A percentile compares a stretch with the other conserved stretches of the same genome.
Evolutionary conservation across 64 coral and sea anemone genomes (phyloP).

Genomic region (Actinia tenebrosa): DNA sequence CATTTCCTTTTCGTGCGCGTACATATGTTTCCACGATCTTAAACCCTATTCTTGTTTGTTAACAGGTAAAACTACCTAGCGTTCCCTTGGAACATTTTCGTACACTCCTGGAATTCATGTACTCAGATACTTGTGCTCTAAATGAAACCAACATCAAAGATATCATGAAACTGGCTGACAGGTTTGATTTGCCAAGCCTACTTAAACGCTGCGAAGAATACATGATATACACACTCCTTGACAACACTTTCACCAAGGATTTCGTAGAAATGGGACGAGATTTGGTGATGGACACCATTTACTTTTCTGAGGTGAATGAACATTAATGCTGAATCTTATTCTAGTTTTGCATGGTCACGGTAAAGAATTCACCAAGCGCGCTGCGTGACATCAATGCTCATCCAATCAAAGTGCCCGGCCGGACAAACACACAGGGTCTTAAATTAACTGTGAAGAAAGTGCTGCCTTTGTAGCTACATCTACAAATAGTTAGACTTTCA

Average conservation of each 20-base stretch:
- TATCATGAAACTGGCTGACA: neutral
- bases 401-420: no score
- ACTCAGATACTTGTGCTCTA: slow-evolving; percentile 1
- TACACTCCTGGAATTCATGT: neutral
- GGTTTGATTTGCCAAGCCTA: neutral
- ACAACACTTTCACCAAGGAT: neutral
- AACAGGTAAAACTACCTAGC: neutral
- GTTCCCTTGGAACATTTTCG: slow-evolving; percentile 19
- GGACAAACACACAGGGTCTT: no score
- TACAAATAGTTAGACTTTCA: no score
- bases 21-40: no score
- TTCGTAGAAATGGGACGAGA: neutral
- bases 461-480: no score
- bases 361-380: no score
- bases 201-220: neutral
- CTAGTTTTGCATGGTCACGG: no score
- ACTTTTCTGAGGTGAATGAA: neutral
- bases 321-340: neutral
- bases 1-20: no score
- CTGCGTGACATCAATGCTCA: no score
- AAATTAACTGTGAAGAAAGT: no score
- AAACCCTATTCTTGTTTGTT: neutral
- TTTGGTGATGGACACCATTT: neutral
- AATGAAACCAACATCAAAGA: neutral
- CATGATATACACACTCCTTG: neutral